Evolutionary conservation across 2,113 vertebrate species (phyloP).

Genomic region (Centropus bengalensis): DNA sequence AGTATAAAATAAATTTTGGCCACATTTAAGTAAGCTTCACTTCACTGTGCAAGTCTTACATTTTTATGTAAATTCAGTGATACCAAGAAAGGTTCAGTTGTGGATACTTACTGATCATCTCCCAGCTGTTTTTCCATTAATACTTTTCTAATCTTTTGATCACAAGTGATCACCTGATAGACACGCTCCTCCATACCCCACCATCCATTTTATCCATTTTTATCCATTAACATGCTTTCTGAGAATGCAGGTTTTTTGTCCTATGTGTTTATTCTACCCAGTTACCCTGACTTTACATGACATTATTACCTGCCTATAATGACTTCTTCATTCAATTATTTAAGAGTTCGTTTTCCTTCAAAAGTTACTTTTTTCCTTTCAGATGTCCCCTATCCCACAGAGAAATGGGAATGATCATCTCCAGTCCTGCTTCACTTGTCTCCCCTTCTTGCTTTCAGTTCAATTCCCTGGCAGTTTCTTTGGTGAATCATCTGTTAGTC

Average conservation of each 20-base stretch:
- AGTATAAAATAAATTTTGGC: neutral
- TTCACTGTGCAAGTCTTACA: neutral
- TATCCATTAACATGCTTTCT: neutral
- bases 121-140: too few species aligned
- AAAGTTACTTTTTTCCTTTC: neutral
- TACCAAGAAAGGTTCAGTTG: neutral
- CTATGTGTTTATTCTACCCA: neutral
- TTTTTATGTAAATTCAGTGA: neutral
- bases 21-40: neutral
- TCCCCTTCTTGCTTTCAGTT: neutral
- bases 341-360: neutral
- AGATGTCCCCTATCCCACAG: fast-evolving
- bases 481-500: neutral
- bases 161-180: neutral
- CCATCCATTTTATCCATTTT: too few species aligned
- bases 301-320: neutral
- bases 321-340: neutral
- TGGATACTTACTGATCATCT: too few species aligned
- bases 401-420: neutral
- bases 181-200: neutral
- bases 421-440: neutral
- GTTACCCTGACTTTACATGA: neutral
- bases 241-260: neutral
- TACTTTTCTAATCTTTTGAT: neutral
- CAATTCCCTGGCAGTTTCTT: neutral